These are phyloP conservation scores for Cynopterus brachyotis DNA, from an alignment of 2,113 vertebrate genomes.

Conservation along the genomic window DNA sequence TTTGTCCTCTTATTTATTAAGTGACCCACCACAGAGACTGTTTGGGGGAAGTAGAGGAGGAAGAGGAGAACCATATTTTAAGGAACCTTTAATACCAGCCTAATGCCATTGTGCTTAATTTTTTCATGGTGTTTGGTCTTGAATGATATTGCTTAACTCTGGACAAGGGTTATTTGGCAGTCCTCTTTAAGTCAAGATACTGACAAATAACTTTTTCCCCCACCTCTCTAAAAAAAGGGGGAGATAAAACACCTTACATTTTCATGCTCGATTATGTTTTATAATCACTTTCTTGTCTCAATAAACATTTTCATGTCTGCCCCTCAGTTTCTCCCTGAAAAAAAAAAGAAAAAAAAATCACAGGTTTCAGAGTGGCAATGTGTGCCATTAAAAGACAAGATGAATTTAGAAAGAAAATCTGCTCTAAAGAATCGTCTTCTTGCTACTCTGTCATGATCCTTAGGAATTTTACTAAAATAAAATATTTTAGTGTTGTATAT, in stretches of 20 bases:
- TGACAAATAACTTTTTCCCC: not conserved
- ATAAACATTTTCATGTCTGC: not conserved
- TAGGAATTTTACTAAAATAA: not conserved
- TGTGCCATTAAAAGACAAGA: not conserved
- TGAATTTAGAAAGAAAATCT: not conserved
- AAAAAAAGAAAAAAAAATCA: not conserved
- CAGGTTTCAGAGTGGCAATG: not conserved
- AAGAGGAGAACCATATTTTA: not conserved
- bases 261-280: not conserved
- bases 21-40: fast-evolving
- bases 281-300: not conserved
- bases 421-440: not conserved
- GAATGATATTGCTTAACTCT: not conserved
- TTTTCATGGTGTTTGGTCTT: not conserved
- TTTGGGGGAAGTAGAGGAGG: not conserved
- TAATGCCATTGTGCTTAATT: not conserved
- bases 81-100: not conserved
- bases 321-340: not conserved
- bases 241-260: not conserved
- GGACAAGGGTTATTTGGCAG: not conserved
- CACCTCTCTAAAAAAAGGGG: not conserved
- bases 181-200: not conserved
- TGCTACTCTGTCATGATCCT: not conserved
- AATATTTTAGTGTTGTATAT: not conserved
- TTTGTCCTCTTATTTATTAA: not conserved